Percentiles rank a stretch among this genome's conserved stretches.
These are phyloP conservation scores for Argentina silus DNA, from an alignment of 2,797 vertebrate species.

Conservation along the genomic window DNA sequence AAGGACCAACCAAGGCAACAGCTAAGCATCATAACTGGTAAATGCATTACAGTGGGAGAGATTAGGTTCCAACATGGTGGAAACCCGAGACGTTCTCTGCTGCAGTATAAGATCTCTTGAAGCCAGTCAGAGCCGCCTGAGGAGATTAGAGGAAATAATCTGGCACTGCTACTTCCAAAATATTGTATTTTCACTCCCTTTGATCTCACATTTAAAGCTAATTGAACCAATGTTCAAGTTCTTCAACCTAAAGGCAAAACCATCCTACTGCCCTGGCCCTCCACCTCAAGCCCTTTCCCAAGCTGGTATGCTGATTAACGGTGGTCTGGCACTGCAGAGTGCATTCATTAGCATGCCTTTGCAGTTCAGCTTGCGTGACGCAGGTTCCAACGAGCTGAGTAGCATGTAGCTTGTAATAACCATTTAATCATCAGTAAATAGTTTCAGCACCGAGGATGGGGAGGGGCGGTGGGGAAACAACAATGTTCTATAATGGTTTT, in stretches of 20 bases:
- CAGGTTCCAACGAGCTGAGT: constrained; percentile 1
- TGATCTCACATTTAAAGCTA: constrained; percentile 54
- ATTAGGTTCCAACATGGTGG: neutral
- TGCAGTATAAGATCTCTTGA: constrained; percentile 35
- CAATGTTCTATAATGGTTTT: neutral
- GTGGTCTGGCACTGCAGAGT: constrained; percentile 16
- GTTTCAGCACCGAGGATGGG: neutral
- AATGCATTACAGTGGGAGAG: neutral
- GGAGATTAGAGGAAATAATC: constrained; percentile 46
- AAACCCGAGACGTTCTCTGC: constrained; percentile 1
- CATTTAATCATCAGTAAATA: constrained; percentile 13
- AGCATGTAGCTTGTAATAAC: constrained; percentile 20
- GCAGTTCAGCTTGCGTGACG: constrained; percentile 20
- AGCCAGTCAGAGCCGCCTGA: constrained; percentile 24
- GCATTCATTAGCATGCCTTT: constrained; percentile 34
- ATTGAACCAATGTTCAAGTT: constrained; percentile 51
- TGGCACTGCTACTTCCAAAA: constrained; percentile 41
- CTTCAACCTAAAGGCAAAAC: constrained; percentile 44
- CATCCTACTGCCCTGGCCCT: constrained; percentile 15
- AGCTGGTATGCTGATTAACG: constrained; percentile 24
- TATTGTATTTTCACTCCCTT: constrained; percentile 26
- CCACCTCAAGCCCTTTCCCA: constrained; percentile 7
- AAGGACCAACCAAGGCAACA: neutral
- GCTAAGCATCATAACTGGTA: neutral
- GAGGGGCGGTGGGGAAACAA: neutral